Base-by-base conservation (phyloP, 2,888 invertebrate genomes). In the Eilema caniola region DNA sequence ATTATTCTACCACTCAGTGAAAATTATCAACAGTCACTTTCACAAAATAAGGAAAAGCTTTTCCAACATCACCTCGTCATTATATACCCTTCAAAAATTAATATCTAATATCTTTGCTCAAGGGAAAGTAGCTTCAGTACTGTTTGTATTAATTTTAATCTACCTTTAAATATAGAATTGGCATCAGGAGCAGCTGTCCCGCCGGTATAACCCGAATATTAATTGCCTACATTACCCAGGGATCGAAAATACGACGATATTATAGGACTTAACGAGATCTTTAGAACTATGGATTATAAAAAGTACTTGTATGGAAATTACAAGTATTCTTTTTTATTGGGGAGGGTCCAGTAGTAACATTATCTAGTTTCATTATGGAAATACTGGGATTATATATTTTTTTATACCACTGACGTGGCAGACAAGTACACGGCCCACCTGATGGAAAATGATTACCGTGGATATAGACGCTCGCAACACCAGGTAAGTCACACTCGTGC, bases 121-220 rank as follows among this genome's bases (percentile, higher is more conserved):
- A 28, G 28, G 56, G 31, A 53, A 56, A 31, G 28, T 61, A 67
- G 66, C 71, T 59, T 53, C 20, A 31, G 37, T 57, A 66, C 53
- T 66, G 47, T 66, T 72, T 66, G 37, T 63, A 62, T 69, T 62
- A 65, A 67, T 73, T 70, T 73, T 67, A 70, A 67, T 69, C 64
- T 61, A 23, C 56, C 62, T 66, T 47, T 69, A 66, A 59, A 66
- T 69, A 67, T 57, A 67, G 33, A 72, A 72, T 80, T 65, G 64
- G 61, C 71, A 74, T 83, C 74, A 76, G 31, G 11, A 69, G 25
- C 83, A 80, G 74, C 75, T 82, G 83, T 73, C 69, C 20, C 73
- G 28, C 11, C 61, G 64, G 73, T 31, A 66, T 47, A 67, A 61
- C 31, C 62, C 28, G 77, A 77, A 83, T 80, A 76, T 80, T 83